Conservation (phyloP, 2,888 invertebrate species). For the Panzeria rudis region DNA sequence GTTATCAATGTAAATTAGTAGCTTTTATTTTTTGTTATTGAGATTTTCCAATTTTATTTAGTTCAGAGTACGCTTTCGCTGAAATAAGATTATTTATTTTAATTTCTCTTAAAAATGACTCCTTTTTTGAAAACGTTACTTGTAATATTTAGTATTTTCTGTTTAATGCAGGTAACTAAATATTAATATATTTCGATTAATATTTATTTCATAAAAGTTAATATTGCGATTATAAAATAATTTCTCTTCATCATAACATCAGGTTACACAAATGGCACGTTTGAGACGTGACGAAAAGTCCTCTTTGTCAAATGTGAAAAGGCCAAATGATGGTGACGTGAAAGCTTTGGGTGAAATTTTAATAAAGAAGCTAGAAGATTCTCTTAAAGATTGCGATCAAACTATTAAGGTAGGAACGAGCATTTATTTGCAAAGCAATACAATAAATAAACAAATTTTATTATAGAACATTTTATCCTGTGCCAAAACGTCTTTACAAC, state of each 20-base stretch:
- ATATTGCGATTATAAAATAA: not conserved
- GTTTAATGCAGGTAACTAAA: constrained; percentile 56
- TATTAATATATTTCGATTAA: not conserved
- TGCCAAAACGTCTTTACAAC: constrained; percentile 61
- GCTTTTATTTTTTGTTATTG: not conserved
- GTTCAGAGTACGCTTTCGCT: constrained; percentile 21
- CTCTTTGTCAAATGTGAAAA: constrained; percentile 7
- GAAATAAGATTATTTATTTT: constrained; percentile 35
- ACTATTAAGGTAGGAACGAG: constrained; percentile 52
- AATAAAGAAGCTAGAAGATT: constrained; percentile 56
- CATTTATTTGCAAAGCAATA: not conserved
- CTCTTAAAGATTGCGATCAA: constrained; percentile 61
- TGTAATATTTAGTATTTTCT: constrained; percentile 39
- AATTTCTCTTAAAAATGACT: constrained; percentile 37
- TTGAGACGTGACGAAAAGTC: constrained; percentile 54
- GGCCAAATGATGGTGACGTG: constrained; percentile 36
- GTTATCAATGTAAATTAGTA: constrained; percentile 43
- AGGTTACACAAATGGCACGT: constrained; percentile 53
- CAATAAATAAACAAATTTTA: not conserved
- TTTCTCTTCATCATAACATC: not conserved
- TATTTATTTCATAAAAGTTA: not conserved
- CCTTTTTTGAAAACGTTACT: constrained; percentile 44
- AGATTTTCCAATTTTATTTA: constrained; percentile 9
- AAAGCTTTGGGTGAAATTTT: constrained; percentile 57
- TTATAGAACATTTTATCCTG: constrained; percentile 56